Percentiles rank a stretch among this genome's conserved stretches.
phyloP scores from a whole-genome alignment of 2,797 vertebrate species.

The Oreochromis grahami region DNA sequence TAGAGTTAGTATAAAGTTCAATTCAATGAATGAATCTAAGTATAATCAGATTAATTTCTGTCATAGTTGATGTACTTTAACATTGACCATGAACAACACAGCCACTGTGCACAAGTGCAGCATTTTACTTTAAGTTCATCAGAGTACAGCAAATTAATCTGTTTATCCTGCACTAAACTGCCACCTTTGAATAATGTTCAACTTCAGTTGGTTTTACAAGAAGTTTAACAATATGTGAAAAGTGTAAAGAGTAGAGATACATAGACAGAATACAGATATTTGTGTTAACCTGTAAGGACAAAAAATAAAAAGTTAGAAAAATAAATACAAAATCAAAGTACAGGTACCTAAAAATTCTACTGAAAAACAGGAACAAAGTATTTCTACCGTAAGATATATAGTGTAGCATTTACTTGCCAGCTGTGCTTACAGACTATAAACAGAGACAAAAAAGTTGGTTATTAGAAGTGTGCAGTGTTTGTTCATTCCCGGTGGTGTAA shows the following conservation, averaged over 20 bases:
- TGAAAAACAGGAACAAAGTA: rapidly evolving
- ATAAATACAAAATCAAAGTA: background rate
- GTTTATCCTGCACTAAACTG: background rate
- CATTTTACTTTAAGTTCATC: background rate
- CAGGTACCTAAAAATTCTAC: background rate
- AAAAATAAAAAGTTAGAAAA: background rate
- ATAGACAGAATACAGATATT: background rate
- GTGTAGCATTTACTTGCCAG: background rate
- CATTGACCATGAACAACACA: background rate
- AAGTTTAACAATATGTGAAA: background rate
- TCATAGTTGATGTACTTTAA: background rate
- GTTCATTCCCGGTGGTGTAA: background rate
- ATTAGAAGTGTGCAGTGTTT: background rate
- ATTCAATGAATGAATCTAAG: background rate
- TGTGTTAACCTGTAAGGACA: background rate
- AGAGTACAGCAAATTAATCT: background rate
- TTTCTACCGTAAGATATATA: background rate
- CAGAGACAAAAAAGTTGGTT: background rate
- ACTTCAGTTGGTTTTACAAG: background rate
- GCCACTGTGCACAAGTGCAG: background rate
- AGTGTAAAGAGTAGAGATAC: background rate
- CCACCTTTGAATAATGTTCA: background rate
- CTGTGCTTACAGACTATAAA: background rate
- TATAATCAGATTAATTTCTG: background rate
- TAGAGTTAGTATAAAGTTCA: background rate